Conservation (phyloP, 1,140 invertebrate genomes). For the Pectinophora gossypiella region DNA sequence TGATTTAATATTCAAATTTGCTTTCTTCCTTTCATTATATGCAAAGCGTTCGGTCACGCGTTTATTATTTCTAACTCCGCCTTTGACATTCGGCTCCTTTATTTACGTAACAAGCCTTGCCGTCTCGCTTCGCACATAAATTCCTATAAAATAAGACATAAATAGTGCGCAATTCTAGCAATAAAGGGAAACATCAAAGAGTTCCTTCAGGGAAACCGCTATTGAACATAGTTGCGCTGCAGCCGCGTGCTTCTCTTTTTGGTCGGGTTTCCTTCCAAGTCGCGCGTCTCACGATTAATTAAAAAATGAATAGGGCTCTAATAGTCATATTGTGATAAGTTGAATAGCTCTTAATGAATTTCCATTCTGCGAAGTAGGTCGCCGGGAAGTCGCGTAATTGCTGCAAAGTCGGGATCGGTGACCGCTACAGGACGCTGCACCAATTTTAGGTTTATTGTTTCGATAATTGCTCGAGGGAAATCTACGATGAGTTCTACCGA, state of each 20-base stretch:
- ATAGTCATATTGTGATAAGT: constrained; percentile 58
- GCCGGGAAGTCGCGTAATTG: constrained; percentile 51
- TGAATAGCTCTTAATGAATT: constrained; percentile 68
- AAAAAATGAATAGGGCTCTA: constrained; percentile 49
- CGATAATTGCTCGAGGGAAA: constrained; percentile 58
- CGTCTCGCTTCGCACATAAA: constrained; percentile 38
- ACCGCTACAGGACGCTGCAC: constrained; percentile 40
- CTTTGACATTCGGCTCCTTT: constrained; percentile 36
- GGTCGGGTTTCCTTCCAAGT: constrained; percentile 16
- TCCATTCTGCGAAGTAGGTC: constrained; percentile 52
- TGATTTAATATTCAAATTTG: constrained; percentile 18
- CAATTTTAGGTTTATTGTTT: constrained; percentile 67
- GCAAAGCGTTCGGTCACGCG: constrained; percentile 42
- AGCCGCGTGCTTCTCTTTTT: constrained; percentile 10
- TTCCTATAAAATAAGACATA: constrained; percentile 45
- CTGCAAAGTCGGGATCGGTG: constrained; percentile 49
- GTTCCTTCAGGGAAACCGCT: constrained; percentile 38
- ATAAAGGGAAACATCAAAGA: constrained; percentile 53
- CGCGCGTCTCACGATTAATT: constrained; percentile 32
- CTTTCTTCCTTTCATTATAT: constrained; percentile 48
- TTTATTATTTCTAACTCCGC: constrained; percentile 39
- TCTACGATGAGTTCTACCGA: constrained; percentile 29
- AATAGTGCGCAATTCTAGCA: constrained; percentile 39
- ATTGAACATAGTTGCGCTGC: constrained; percentile 17
- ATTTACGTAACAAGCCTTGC: constrained; percentile 36